Evolutionary conservation across 2,888 invertebrate genomes (phyloP).

Genomic region (Atethmia centrago): DNA sequence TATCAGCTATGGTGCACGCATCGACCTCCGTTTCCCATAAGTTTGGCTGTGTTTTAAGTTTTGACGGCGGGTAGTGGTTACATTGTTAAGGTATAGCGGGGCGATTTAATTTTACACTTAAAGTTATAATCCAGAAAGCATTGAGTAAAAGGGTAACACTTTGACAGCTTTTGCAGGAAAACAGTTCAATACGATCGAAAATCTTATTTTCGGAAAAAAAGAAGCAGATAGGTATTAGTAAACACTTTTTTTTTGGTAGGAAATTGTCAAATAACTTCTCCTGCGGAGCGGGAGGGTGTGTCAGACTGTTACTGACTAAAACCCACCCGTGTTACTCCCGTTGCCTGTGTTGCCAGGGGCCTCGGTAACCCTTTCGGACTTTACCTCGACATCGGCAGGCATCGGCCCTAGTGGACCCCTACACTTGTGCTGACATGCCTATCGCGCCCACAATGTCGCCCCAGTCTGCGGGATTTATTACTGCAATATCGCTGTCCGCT

Average conservation of each 20-base stretch:
- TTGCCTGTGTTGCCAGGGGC: too few relatives aligned
- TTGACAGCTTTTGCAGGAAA: background rate
- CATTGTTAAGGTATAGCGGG: slow-evolving; percentile 20
- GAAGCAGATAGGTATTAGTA: background rate
- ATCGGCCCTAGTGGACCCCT: too few relatives aligned
- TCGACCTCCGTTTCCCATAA: slow-evolving; percentile 69
- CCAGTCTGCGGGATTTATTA: too few relatives aligned
- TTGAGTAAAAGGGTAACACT: background rate
- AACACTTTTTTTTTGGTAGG: too few relatives aligned
- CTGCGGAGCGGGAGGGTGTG: too few relatives aligned
- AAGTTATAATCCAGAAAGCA: background rate
- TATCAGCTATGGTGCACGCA: slow-evolving; percentile 68
- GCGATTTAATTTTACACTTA: background rate
- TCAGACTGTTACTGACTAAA: too few relatives aligned
- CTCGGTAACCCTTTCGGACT: too few relatives aligned
- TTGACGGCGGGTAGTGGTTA: slow-evolving; percentile 31
- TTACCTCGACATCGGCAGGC: too few relatives aligned
- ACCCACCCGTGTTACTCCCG: too few relatives aligned
- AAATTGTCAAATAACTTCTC: too few relatives aligned
- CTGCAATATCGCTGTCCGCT: background rate
- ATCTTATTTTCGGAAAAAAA: background rate
- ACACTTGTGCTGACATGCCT: too few relatives aligned
- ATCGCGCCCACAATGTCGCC: too few relatives aligned
- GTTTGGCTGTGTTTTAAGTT: slow-evolving; percentile 65
- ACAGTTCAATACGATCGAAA: background rate